Base-by-base conservation (phyloP, 2,113 vertebrate genomes). In the Phycodurus eques region DNA sequence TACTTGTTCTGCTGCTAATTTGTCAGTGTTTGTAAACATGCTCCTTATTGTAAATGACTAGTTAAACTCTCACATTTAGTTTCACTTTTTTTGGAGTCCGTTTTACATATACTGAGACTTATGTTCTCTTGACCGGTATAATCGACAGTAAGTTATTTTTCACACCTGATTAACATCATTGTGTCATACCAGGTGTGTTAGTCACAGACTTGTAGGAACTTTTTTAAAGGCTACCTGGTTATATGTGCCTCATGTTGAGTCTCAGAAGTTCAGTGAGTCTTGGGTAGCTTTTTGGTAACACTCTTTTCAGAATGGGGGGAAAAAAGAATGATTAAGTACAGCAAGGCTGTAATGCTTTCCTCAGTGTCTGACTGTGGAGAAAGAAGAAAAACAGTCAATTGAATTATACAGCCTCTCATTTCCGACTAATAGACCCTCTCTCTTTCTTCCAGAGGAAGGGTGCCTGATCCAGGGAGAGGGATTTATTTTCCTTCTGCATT, bases 401-500 rank as follows among this genome's bases (percentile, higher is more conserved):
- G 15, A 78, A 81, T 89, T 77, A 61, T 60, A 69, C 68, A 43
- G 43, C 68, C 22, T 72, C 78, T 85, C 66, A 70, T 84, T 81
- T 76, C 67, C 68, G 56, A 72, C 76, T 82, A 78, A 84, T 87
- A 56, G 59, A 84, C 75, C 70, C 15, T 74, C 51, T 80, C 79
- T 83, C 31, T 83, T 82, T 42, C 83, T 83, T 92, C 61, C 88
- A 91, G 84, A 87, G 78, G 85, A 80, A 78, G 77, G 73, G 73
- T 76, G 80, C 74, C 78, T 83, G 80, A 87, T 91, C 87, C 84
- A 85, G 75, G 71, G 71, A 85, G 86, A 81, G 79, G 87, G 83
- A 83, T 89, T 91, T 87, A 78, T 85, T 89, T 85, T 89, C 83
- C 84, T 81, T 86, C 81, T 74, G 65, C 80, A 67, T 87, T 92